Base-by-base conservation (phyloP, 2,888 invertebrate species). In the Eristalis tenax region DNA sequence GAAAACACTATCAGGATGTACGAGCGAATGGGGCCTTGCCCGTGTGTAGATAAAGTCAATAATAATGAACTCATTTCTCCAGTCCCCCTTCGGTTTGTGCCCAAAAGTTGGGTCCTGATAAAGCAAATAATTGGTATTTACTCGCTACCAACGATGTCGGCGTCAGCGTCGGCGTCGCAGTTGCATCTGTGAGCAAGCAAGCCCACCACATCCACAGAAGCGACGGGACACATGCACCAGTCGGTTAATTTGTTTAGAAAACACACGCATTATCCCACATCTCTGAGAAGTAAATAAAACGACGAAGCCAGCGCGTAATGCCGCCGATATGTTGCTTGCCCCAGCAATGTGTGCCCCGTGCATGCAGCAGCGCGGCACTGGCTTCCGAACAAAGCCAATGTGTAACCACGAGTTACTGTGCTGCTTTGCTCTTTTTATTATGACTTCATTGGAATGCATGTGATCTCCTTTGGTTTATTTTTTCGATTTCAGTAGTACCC, bases 111-210 rank as follows among this genome's bases (percentile, higher is more conserved):
- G 56, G 82, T 71, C 13, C 68, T 65, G 77, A 86, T 86, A 86
- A 82, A 82, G 78, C 71, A 82, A 86, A 86, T 86, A 82, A 86
- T 86, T 86, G 71, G 64, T 86, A 82, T 86, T 82, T 82, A 82
- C 86, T 43, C 69, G 6, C 50, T 18, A 50, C 50, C 50, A n/a
- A 50, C 75, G 8, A 15, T 61, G 61, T 50, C 61, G 77, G 43
- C 65, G 66, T 56, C 66, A 71, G 26, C 43, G 70, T 77, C 4
- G 38, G 13, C 1, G 8, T 32, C 32, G 32, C 13, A 13, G 38
- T 64, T 75, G 78, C 73, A 40, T 64, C 32, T 32, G 32, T 10
- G 32, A 0, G 32, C 32, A 1, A 32, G 32, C 32, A 32, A 6
- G 32, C 10, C 32, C 32, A 10, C 26, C n/a, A 6, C 26, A 18